Base-by-base conservation (phyloP, 2,113 vertebrate genomes). In the Sciurus niger region DNA sequence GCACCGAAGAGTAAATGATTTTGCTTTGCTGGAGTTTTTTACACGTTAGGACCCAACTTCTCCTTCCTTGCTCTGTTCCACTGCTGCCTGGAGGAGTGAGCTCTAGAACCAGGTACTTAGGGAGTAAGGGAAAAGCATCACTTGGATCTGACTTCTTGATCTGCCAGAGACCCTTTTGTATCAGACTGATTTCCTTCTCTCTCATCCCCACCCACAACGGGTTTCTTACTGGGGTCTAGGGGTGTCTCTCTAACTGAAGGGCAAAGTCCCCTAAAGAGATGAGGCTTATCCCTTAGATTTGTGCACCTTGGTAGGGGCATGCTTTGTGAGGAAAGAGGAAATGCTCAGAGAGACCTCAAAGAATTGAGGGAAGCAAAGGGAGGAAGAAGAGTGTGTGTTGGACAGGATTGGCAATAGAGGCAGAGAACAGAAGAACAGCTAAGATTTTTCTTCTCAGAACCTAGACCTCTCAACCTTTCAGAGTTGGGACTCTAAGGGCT, bases 1-100 rank as follows among this genome's bases (percentile, higher is more conserved):
- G 85, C 98, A 98, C 98, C 96, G 87, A 98, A 98, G 98, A 98
- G 98, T 99, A 98, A 99, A 99, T 98, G 98, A 98, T 99, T 98
- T 98, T 97, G 98, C 98, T 96, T 99, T 99, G 98, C 98, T 98
- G 98, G 98, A 98, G 98, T 97, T 98, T 98, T 98, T 98, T 98
- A 98, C 98, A 98, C 98, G 96, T 98, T 98, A 98, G 98, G 98
- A 98, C 98, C 97, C 97, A 98, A 98, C 97, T 99, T 96, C 95
- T 91, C 63, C 55, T 92, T 97, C 30, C 74, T 25, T 86, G 51
- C 32, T 97, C 51, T 93, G 3, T 95, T 89, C 46, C 74, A 70
- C 84, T 58, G 79, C 93, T 94, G 65, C 91, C 89, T 93, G 28
- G 91, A 95, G 89, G 91, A 96, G 74, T 94, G 70, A 74, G 79